phyloP scores from a whole-genome alignment of 2,113 vertebrate species.

The Eublepharis macularius region DNA sequence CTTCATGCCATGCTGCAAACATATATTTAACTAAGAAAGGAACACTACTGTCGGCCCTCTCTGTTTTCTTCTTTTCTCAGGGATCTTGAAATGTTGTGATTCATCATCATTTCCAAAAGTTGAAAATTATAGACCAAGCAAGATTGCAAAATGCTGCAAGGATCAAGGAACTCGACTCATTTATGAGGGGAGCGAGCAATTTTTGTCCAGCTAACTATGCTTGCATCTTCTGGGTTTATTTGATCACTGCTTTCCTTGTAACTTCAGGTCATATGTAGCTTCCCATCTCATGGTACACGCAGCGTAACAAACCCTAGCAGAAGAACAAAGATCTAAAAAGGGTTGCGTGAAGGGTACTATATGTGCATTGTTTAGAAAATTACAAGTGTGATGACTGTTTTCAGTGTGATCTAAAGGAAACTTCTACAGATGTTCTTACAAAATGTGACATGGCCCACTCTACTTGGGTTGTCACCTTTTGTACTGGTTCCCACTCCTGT shows the following conservation, averaged over 20 bases:
- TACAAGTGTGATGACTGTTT: too few relatives aligned
- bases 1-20: constrained; percentile 63
- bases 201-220: constrained; percentile 45
- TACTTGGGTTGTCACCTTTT: neutral
- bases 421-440: too few relatives aligned
- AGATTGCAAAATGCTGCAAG: constrained; percentile 32
- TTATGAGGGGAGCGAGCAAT: constrained; percentile 14
- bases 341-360: neutral
- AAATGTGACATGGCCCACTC: neutral
- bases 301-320: neutral
- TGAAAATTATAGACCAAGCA: constrained; percentile 65
- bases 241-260: constrained; percentile 48
- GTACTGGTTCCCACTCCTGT: neutral
- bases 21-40: constrained; percentile 71
- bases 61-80: constrained; percentile 38
- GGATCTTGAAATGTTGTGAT: constrained; percentile 66
- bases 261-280: constrained; percentile 56
- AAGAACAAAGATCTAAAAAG: neutral
- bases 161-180: constrained; percentile 41
- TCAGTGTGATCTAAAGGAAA: neutral
- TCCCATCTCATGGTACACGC: constrained; percentile 45
- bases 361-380: neutral
- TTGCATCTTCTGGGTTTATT: constrained; percentile 44
- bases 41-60: constrained; percentile 60
- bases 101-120: constrained; percentile 60